Conservation (phyloP, 2,888 invertebrate species). For the Orchesella flavescens region DNA sequence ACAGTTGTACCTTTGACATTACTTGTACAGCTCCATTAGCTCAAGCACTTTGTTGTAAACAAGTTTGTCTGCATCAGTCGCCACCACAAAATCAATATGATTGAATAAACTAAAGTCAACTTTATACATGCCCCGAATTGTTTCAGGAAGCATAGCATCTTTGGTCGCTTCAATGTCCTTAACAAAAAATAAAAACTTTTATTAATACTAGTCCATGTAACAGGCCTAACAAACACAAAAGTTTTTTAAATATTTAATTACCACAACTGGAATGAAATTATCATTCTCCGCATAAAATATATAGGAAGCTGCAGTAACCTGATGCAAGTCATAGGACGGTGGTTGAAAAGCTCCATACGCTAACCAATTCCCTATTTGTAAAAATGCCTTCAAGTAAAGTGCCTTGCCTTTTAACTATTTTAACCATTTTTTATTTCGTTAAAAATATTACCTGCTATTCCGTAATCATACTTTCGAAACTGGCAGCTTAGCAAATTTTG, state of each 20-base stretch:
- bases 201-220: too few relatives aligned
- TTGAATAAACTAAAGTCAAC: conserved; percentile 27
- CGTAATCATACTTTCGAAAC: conserved; percentile 47
- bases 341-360: conserved; percentile 33
- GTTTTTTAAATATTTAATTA: too few relatives aligned
- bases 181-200: not conserved
- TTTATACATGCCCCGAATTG: conserved; percentile 23
- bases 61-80: conserved; percentile 53
- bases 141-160: conserved; percentile 2
- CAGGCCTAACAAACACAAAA: too few relatives aligned
- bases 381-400: too few relatives aligned
- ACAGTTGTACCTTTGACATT: not conserved
- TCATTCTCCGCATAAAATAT: conserved; percentile 41
- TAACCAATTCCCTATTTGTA: conserved; percentile 25
- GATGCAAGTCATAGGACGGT: conserved; percentile 30
- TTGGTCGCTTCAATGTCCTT: conserved; percentile 28
- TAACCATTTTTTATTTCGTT: too few relatives aligned
- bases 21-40: conserved; percentile 18
- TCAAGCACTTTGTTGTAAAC: conserved; percentile 37
- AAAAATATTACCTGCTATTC: too few relatives aligned
- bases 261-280: conserved; percentile 29
- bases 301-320: conserved; percentile 31
- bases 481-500: conserved; percentile 39
- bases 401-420: too few relatives aligned
- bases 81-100: conserved; percentile 46